Conservation (phyloP, 2,113 vertebrate genomes). For the Pteruthius melanotis region DNA sequence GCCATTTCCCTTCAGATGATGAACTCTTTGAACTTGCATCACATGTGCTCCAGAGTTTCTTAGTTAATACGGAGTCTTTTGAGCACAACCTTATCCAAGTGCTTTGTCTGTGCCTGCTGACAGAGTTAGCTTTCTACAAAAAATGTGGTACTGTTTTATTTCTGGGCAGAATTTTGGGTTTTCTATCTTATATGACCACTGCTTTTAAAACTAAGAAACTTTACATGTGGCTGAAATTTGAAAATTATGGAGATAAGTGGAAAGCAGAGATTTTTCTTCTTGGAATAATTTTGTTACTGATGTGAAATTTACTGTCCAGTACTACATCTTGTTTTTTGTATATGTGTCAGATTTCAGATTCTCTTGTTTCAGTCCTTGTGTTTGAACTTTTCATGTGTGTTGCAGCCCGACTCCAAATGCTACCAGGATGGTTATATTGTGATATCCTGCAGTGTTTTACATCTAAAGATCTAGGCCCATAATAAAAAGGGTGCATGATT, state of each 20-base stretch:
- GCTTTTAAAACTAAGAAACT: background rate
- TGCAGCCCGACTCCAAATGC: constrained; percentile 1
- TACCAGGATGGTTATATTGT: background rate
- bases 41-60: background rate
- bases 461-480: background rate
- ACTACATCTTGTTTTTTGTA: background rate
- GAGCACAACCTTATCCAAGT: background rate
- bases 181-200: background rate
- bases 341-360: background rate
- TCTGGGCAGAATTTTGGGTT: background rate
- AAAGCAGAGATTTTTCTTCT: background rate
- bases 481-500: background rate
- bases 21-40: background rate
- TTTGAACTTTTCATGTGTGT: constrained; percentile 12
- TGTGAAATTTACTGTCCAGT: constrained; percentile 8
- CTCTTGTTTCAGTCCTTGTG: background rate
- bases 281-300: background rate
- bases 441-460: background rate
- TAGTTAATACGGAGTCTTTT: background rate
- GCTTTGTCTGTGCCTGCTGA: background rate
- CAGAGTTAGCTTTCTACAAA: background rate
- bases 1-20: background rate
- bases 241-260: background rate
- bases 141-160: background rate
- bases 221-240: constrained; percentile 7